These are phyloP conservation scores for Protophormia terraenovae DNA, from an alignment of 2,888 invertebrate genomes.

Conservation along the genomic window DNA sequence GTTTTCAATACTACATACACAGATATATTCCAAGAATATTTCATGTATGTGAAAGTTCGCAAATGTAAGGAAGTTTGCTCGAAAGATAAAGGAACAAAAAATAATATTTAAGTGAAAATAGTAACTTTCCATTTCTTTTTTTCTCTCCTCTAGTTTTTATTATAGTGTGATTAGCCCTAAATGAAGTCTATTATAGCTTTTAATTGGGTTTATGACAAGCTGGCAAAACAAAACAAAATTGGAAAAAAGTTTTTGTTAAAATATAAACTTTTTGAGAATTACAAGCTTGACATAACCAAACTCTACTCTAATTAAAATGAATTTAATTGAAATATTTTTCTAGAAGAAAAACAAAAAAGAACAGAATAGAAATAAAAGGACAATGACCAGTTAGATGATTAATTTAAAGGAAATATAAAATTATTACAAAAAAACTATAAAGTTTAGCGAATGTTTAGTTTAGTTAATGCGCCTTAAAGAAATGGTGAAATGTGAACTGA, in stretches of 20 bases:
- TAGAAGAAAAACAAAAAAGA: not conserved
- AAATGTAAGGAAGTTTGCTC: not conserved
- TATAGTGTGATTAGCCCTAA: slow-evolving; percentile 60
- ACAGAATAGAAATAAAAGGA: too few species aligned
- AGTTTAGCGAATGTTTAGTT: too few species aligned
- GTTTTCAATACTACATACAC: not conserved
- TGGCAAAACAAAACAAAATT: not conserved
- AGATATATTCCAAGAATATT: not conserved
- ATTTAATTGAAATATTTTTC: not conserved
- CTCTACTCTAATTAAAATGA: slow-evolving; percentile 7
- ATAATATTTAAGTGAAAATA: slow-evolving; percentile 24
- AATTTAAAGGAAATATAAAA: too few species aligned
- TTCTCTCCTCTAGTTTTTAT: not conserved
- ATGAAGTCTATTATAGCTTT: slow-evolving; percentile 64
- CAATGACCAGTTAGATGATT: too few species aligned
- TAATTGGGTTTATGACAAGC: slow-evolving; percentile 65
- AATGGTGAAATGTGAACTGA: too few species aligned
- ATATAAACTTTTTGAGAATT: not conserved
- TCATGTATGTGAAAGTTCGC: not conserved
- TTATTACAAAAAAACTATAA: too few species aligned
- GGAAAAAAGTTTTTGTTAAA: slow-evolving; percentile 1
- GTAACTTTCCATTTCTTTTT: slow-evolving; percentile 11
- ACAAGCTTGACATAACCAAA: slow-evolving; percentile 25
- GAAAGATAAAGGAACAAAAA: not conserved
- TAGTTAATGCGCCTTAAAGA: too few species aligned